Conservation (phyloP, 2,797 vertebrate species). For the Siniperca undulata region DNA sequence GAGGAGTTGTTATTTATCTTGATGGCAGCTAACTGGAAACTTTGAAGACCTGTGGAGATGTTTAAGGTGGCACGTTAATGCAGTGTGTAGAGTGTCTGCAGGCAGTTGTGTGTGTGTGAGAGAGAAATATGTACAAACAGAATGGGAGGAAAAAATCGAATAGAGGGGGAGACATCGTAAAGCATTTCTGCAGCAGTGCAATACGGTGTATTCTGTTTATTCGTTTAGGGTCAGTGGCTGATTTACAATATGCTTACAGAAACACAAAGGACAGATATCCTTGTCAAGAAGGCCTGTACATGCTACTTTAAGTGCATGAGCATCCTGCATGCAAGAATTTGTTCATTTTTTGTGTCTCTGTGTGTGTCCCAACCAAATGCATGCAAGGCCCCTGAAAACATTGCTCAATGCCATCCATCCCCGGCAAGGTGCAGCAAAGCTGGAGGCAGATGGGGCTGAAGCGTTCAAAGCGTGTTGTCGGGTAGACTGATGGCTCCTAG, state of each 20-base stretch:
- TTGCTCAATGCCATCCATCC: constrained; percentile 25
- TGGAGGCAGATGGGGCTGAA: constrained; percentile 57
- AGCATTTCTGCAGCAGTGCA: constrained; percentile 27
- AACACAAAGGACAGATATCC: constrained; percentile 43
- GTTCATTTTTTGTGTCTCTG: not conserved
- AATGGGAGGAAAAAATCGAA: not conserved
- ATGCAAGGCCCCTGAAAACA: constrained; percentile 20
- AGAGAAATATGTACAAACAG: constrained; percentile 22
- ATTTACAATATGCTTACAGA: constrained; percentile 23
- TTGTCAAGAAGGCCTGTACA: constrained; percentile 6
- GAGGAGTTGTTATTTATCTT: constrained; percentile 69
- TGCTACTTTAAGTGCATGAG: not conserved
- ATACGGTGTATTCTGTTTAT: constrained; percentile 26
- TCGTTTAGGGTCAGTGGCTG: constrained; percentile 38
- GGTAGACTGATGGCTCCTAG: constrained; percentile 67
- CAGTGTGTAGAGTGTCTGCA: constrained; percentile 34
- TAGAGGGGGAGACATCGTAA: not conserved
- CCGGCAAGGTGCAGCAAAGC: constrained; percentile 48
- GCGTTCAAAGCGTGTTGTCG: constrained; percentile 46
- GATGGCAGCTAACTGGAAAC: constrained; percentile 32
- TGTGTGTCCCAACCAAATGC: constrained; percentile 17
- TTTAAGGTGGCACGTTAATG: constrained; percentile 40
- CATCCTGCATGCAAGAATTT: constrained; percentile 1
- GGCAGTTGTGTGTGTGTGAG: constrained; percentile 28
- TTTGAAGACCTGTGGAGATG: constrained; percentile 59